phyloP scores from a whole-genome alignment of 2,888 invertebrate genomes.

The Caenorhabditis panamensis region DNA sequence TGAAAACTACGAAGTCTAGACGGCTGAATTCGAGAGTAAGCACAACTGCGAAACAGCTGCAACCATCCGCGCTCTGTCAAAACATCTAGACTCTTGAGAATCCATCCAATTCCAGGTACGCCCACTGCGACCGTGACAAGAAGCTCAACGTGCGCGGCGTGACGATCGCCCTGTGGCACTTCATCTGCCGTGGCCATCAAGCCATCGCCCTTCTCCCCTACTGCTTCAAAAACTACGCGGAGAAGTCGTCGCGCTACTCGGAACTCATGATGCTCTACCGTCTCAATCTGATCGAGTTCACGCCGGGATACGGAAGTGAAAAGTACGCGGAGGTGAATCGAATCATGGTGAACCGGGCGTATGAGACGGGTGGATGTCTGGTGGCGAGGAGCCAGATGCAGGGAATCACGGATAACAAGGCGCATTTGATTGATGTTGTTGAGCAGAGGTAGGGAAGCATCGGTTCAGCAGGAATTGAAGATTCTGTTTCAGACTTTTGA shows the following conservation, averaged over 20 bases:
- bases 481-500: constrained; percentile 63
- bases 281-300: constrained; percentile 73
- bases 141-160: constrained; percentile 70
- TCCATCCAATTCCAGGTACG: constrained; percentile 32
- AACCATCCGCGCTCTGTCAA: background rate
- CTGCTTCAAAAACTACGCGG: constrained; percentile 73
- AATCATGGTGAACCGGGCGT: constrained; percentile 70
- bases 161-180: constrained; percentile 74
- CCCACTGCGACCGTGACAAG: constrained; percentile 69
- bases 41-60: background rate
- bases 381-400: constrained; percentile 73
- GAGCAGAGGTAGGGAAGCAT: constrained; percentile 59
- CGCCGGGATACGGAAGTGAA: constrained; percentile 72
- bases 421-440: constrained; percentile 65
- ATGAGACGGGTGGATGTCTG: constrained; percentile 72
- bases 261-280: constrained; percentile 70
- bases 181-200: constrained; percentile 73
- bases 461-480: no score
- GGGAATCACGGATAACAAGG: constrained; percentile 69
- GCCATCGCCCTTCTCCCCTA: constrained; percentile 72
- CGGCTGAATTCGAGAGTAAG: background rate
- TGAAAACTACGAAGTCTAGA: no score
- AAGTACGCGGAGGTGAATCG: constrained; percentile 75
- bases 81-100: background rate
- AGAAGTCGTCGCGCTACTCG: constrained; percentile 68